Evolutionary conservation across 2,888 invertebrate species (phyloP).

Genomic region (Stenodera caucasica): DNA sequence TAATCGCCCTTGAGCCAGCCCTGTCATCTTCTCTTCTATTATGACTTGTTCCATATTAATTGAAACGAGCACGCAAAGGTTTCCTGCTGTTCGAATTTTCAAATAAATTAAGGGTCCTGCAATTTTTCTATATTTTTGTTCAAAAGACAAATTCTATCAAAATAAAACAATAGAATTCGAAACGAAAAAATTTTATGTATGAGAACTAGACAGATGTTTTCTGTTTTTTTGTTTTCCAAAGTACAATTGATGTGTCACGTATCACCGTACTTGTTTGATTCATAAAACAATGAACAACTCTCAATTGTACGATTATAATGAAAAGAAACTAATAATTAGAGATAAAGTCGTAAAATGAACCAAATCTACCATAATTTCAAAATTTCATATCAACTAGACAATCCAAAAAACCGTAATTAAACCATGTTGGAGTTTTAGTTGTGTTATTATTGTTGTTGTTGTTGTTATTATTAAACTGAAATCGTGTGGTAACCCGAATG

Average conservation of each 20-base stretch:
- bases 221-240: background rate
- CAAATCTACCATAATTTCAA: no score
- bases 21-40: no score
- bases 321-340: background rate
- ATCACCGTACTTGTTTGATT: background rate
- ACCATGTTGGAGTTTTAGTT: background rate
- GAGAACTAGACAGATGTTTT: background rate
- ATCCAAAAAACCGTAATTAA: background rate
- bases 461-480: background rate
- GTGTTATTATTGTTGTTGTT: background rate
- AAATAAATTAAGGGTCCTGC: no score
- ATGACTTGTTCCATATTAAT: no score
- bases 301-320: no score
- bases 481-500: background rate
- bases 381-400: background rate
- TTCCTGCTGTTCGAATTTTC: no score
- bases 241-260: slow-evolving; percentile 2
- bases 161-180: background rate
- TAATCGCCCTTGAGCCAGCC: no score
- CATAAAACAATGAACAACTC: background rate
- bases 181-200: background rate
- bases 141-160: no score
- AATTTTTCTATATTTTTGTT: no score
- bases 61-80: no score
- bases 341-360: background rate